Conservation (phyloP, 2,797 vertebrate species). For the Urocyon cinereoargenteus region DNA sequence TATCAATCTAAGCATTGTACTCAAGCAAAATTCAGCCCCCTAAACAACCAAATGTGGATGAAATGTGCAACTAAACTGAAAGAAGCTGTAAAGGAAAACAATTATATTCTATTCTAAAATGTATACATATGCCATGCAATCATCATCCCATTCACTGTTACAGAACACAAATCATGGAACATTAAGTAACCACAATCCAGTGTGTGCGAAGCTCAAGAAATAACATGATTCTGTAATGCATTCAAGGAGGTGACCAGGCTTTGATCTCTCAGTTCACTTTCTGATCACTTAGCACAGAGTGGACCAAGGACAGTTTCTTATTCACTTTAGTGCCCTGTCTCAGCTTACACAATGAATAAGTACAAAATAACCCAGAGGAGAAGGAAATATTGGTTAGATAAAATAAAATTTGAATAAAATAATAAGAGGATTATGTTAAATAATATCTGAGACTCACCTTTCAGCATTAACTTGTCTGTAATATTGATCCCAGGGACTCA, state of each 20-base stretch:
- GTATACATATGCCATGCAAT: background rate
- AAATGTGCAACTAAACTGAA: background rate
- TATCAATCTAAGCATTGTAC: background rate
- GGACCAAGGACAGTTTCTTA: background rate
- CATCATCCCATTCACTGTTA: background rate
- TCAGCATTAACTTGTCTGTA: background rate
- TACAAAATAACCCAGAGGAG: background rate
- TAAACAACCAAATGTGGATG: background rate
- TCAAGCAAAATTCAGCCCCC: slow-evolving; percentile 6
- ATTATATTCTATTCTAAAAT: background rate
- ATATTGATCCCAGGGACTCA: background rate
- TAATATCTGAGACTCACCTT: background rate
- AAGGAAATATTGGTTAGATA: background rate
- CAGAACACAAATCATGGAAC: background rate
- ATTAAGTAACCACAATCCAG: background rate
- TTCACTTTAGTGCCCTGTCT: background rate
- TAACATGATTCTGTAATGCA: background rate
- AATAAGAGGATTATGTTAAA: background rate
- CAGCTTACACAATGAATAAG: background rate
- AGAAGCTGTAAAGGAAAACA: background rate
- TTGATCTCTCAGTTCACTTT: background rate
- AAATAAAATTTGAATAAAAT: background rate
- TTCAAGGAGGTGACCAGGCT: background rate
- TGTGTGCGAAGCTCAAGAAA: background rate
- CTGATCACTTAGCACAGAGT: background rate